phyloP scores from a whole-genome alignment of 2,797 vertebrate species.

The Sebastes cheni region DNA sequence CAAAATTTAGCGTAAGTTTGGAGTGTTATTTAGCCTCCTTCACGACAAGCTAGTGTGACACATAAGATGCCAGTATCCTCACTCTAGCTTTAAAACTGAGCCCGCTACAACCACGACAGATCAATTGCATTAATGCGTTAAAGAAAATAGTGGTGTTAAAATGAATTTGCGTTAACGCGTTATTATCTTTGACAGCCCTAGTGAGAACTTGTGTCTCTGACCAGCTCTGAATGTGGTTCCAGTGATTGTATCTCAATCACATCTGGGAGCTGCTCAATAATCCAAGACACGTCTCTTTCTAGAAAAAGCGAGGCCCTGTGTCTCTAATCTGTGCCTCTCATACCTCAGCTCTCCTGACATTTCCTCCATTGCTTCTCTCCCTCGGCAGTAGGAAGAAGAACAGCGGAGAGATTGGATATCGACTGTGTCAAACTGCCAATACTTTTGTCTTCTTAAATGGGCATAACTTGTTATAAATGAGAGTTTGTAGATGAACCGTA shows the following conservation, averaged over 20 bases:
- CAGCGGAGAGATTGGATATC: slow-evolving; percentile 35
- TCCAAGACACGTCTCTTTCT: neutral
- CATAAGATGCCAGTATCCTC: too few relatives aligned
- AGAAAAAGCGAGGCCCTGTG: neutral
- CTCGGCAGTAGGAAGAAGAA: slow-evolving; percentile 38
- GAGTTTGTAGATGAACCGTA: neutral
- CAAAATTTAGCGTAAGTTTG: too few relatives aligned
- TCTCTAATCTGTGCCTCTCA: neutral
- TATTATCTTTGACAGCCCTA: neutral
- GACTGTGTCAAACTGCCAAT: slow-evolving; percentile 2
- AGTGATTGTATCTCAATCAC: slow-evolving; percentile 17
- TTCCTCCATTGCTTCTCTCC: slow-evolving; percentile 4
- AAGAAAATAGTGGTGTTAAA: neutral
- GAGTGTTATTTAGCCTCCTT: too few relatives aligned
- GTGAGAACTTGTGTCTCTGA: neutral
- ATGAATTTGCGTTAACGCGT: neutral
- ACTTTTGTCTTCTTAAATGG: slow-evolving; percentile 7
- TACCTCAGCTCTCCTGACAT: slow-evolving; percentile 15
- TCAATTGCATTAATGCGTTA: neutral
- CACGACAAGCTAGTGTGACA: too few relatives aligned
- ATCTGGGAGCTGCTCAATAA: slow-evolving; percentile 10
- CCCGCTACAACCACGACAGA: neutral
- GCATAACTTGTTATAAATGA: slow-evolving; percentile 1
- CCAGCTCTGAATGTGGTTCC: neutral
- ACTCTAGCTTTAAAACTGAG: neutral